Evolutionary conservation across 2,888 invertebrate species (phyloP), one percentile per base, ranked within the genome.

Genomic region (Gryllus longicercus): DNA sequence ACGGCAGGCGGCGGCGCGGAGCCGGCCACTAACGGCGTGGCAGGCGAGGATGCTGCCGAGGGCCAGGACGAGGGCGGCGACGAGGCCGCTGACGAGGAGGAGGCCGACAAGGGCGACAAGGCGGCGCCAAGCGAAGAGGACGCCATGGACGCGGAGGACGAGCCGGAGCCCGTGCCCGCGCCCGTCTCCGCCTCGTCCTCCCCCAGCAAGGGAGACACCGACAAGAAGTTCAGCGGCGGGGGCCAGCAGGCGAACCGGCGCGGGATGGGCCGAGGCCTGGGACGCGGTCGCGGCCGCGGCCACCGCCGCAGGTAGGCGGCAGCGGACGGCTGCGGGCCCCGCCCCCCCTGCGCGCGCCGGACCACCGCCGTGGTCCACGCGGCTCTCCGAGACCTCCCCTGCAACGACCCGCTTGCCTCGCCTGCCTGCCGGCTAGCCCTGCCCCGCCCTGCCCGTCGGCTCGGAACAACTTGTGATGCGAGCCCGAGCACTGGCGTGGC

Each of bases 81-180:
- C 74, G 85, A 88, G 80, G 86, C 84, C 12, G 86, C 85, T 18
- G 87, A 85, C 8, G 86, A 85, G 14, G 86, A 85, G 78, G 86
- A 87, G 77, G 87, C 82, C 50, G 81, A 78, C 1, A 82, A 86
- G 75, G 86, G 83, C 11, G 81, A 80, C 63, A 63, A n/a, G 4
- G 63, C 63, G 14, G 38, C 38, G 38, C 5, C 38, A 8, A 16
- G 63, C 63, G n/a, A 14, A 3, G 63, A 16, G 16, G n/a, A 16
- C 16, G 14, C 63, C 16, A n/a, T 12, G 14, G n/a, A 14, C n/a
- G 63, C 63, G 14, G 63, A 14, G 14, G 63, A 63, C 63, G 63
- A 63, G n/a, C n/a, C 63, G 4, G 63, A 18, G 8, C 16, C 38
- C 38, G 38, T 38, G 8, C 38, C 38, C 5, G 38, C 38, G 38